Conservation (phyloP, 2,113 vertebrate species). For the Passerina amoena region DNA sequence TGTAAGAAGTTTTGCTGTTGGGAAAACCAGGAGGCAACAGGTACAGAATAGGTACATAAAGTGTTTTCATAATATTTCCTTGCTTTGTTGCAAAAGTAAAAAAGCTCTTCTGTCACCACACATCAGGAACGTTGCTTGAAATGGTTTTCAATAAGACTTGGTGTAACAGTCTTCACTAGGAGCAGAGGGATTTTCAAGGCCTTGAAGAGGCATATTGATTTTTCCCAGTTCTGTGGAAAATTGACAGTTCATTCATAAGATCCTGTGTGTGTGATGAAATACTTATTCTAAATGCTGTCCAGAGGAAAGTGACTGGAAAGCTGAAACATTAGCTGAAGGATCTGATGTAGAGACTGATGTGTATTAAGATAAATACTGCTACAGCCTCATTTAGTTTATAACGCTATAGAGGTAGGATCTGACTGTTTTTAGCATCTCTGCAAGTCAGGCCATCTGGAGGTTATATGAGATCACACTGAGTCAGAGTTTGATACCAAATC, state of each 20-base stretch:
- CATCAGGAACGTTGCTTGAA: neutral
- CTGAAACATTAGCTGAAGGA: constrained; percentile 38
- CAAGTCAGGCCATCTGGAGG: constrained; percentile 37
- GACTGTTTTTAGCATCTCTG: neutral
- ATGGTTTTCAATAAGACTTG: constrained; percentile 25
- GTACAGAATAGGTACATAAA: neutral
- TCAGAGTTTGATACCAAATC: constrained; percentile 40
- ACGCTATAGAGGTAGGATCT: neutral
- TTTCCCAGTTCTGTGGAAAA: constrained; percentile 56
- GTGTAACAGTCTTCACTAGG: constrained; percentile 21
- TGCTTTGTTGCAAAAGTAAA: neutral
- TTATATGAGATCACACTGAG: constrained; percentile 36
- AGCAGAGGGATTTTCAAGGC: constrained; percentile 54
- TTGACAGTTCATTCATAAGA: constrained; percentile 64
- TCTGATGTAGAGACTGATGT: neutral
- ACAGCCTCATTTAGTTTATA: neutral
- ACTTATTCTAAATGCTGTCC: constrained; percentile 56
- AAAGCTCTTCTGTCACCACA: neutral
- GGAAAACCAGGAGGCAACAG: neutral
- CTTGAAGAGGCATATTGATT: constrained; percentile 63
- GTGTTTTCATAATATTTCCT: neutral
- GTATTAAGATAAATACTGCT: neutral
- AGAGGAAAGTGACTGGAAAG: constrained; percentile 17
- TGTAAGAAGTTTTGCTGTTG: neutral
- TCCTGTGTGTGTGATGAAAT: constrained; percentile 33